Base-by-base conservation (phyloP, 1,140 invertebrate genomes). In the Drosophila micromelanica region DNA sequence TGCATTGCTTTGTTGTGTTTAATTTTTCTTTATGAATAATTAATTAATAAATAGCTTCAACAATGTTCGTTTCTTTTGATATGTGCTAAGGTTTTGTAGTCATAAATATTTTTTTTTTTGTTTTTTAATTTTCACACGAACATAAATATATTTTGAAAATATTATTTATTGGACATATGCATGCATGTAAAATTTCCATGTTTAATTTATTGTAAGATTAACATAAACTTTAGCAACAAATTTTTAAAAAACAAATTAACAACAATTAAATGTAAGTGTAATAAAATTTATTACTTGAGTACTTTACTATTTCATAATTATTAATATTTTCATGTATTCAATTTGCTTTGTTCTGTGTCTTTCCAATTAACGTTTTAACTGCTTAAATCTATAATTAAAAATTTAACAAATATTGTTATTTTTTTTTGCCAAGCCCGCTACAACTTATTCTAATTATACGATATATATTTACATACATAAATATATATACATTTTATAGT, bases 171-270 rank as follows among this genome's bases (percentile, higher is more conserved):
- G 55, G 63, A 70, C 57, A 61, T 60, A 40, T 46, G 5, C 30
- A 11, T 51, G 45, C 9, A 35, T 54, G 38, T 37, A 5, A 55
- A 30, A 51, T 37, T 67, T 49, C 27, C 5, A n/a, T n/a, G 23
- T 51, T 51, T 15, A 51, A 75, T 52, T 59, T 69, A 79, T 71
- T 62, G 73, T 84, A 75, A 45, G 37, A 59, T 73, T 81, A 81
- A 80, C 57, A 77, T 73, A 85, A 86, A 86, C 81, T 87, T 87
- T 82, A 87, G 76, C 82, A 87, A 89, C 82, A 89, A 89, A 71
- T 87, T 74, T 32, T 74, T 80, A 76, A 89, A 89, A 84, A 89
- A 87, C 79, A 87, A 86, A 89, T 89, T 89, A 89, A 89, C 85
- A 89, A 89, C 73, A 54, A 72, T 76, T 57, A 73, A 56, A 56